These are phyloP conservation scores for Pristionchus maxplancki DNA, from an alignment of 2,888 invertebrate species.

Conservation along the genomic window DNA sequence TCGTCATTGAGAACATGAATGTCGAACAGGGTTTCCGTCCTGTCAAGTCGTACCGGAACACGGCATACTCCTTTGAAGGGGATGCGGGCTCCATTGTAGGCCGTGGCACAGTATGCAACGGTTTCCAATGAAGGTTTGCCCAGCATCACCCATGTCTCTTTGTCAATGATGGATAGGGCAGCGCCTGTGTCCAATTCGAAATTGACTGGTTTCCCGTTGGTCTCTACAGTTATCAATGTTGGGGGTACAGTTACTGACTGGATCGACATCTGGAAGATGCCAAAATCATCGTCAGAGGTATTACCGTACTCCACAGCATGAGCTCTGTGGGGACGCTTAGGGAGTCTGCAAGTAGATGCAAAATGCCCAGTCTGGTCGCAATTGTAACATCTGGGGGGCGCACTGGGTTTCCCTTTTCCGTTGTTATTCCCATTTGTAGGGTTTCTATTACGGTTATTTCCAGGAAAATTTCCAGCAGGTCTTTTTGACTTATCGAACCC, in stretches of 20 bases:
- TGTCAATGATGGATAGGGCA: not conserved
- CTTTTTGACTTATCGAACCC: not conserved
- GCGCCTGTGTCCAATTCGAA: not conserved
- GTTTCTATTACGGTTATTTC: no score
- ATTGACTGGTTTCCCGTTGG: not conserved
- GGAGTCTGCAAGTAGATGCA: no score
- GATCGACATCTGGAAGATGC: not conserved
- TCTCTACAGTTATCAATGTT: not conserved
- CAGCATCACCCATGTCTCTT: not conserved
- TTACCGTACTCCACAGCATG: not conserved
- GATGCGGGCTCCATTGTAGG: not conserved
- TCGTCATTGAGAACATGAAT: not conserved
- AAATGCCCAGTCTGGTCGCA: no score
- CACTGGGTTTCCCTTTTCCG: no score
- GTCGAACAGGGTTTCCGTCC: conserved; percentile 2
- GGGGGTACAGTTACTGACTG: no score
- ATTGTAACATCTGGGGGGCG: no score
- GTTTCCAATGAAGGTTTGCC: not conserved
- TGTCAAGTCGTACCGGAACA: not conserved
- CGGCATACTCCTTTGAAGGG: not conserved
- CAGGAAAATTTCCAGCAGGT: not conserved
- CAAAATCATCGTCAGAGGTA: not conserved
- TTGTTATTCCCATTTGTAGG: no score
- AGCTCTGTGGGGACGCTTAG: not conserved
- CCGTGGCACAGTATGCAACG: not conserved